phyloP scores from a whole-genome alignment of 92 coral and sea anemone genomes.

The Parazoanthus atlanticus region DNA sequence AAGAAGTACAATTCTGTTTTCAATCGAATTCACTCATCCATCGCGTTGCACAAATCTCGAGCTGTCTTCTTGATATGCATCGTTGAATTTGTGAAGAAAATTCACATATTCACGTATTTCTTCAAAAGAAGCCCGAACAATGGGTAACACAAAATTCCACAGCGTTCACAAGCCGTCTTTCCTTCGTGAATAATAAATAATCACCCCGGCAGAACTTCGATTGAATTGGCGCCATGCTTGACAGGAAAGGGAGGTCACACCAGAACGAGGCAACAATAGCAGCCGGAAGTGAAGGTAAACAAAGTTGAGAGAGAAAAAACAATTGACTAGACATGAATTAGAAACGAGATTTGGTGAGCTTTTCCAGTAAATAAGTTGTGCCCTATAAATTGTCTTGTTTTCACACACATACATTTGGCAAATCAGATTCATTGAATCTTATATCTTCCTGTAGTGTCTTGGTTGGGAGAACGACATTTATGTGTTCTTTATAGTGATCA shows the following conservation, averaged over 20 bases:
- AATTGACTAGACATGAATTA: not conserved
- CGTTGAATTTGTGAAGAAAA: not conserved
- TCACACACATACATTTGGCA: too few relatives aligned
- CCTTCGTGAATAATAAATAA: slow-evolving; percentile 51
- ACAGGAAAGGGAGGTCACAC: slow-evolving; percentile 36
- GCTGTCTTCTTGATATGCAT: not conserved
- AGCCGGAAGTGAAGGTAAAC: slow-evolving; percentile 42
- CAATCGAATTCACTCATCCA: slow-evolving; percentile 43
- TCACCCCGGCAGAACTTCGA: slow-evolving; percentile 38
- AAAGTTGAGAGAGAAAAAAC: not conserved
- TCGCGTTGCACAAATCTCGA: slow-evolving; percentile 19
- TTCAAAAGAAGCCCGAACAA: slow-evolving; percentile 19
- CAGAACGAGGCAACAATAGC: slow-evolving; percentile 40
- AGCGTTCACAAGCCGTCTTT: slow-evolving; percentile 36
- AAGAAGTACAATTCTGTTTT: slow-evolving; percentile 25
- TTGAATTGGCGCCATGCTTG: slow-evolving; percentile 51
- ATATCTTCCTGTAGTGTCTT: too few relatives aligned
- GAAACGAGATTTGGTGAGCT: not conserved
- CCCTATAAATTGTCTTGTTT: not conserved
- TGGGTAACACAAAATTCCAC: slow-evolving; percentile 45
- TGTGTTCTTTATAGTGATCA: too few relatives aligned
- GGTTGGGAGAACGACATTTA: too few relatives aligned
- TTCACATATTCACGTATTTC: slow-evolving; percentile 30
- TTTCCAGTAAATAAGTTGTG: too few relatives aligned
- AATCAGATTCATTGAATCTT: too few relatives aligned